Conservation (phyloP, 2,888 invertebrate genomes). For the Mythimna impura region DNA sequence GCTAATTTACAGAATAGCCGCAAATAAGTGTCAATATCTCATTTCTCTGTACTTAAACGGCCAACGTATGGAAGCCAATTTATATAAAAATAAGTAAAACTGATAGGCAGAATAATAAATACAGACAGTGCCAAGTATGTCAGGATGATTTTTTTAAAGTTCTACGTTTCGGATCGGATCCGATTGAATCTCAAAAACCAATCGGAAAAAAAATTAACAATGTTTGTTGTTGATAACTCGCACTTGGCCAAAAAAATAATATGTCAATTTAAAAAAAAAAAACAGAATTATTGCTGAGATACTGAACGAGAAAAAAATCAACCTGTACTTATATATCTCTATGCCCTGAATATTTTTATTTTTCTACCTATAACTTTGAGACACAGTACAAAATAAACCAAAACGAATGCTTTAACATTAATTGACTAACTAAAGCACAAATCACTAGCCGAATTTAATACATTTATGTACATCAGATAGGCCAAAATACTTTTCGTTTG, state of each 20-base stretch:
- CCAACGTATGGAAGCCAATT: not conserved
- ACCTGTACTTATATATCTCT: no score
- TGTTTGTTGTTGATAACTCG: no score
- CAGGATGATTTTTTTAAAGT: not conserved
- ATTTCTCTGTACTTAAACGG: not conserved
- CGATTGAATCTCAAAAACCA: no score
- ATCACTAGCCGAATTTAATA: constrained; percentile 65
- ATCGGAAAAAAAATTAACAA: no score
- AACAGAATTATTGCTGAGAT: not conserved
- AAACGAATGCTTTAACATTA: constrained; percentile 20
- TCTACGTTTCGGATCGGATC: no score
- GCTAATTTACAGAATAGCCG: constrained; percentile 17
- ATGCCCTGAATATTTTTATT: not conserved
- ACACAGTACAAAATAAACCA: not conserved
- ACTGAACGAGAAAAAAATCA: not conserved
- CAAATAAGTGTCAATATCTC: not conserved
- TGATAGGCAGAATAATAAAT: not conserved
- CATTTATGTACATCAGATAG: constrained; percentile 50
- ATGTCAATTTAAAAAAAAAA: no score
- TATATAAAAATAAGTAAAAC: not conserved
- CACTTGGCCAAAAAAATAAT: no score
- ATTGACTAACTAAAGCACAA: constrained; percentile 35
- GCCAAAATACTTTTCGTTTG: constrained; percentile 43
- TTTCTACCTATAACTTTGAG: constrained; percentile 3
- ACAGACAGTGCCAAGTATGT: not conserved